phyloP scores from a whole-genome alignment of 2,797 vertebrate species.

The Chiloscyllium punctatum region DNA sequence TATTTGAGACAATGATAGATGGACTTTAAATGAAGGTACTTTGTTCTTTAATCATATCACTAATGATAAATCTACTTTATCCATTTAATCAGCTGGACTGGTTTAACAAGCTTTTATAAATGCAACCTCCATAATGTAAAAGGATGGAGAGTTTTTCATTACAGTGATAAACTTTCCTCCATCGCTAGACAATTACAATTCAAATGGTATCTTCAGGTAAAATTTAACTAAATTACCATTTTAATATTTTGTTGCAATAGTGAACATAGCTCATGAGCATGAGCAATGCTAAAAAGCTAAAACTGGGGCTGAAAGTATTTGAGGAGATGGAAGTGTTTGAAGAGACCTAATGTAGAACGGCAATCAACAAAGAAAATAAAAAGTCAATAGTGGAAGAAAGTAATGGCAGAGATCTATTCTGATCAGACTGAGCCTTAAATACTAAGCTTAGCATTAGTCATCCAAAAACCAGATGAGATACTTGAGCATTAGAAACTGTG shows the following conservation, averaged over 20 bases:
- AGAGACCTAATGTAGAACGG: neutral
- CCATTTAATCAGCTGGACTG: slow-evolving; percentile 99
- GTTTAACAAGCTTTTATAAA: slow-evolving; percentile 99
- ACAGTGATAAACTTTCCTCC: neutral
- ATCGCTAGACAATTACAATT: neutral
- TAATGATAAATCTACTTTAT: neutral
- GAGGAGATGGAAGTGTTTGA: neutral
- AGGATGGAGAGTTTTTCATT: neutral
- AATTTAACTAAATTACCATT: neutral
- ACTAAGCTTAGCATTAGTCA: neutral
- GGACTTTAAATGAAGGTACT: neutral
- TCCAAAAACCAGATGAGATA: neutral
- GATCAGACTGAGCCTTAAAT: neutral
- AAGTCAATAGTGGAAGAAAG: neutral
- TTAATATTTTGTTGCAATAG: neutral
- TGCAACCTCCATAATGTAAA: slow-evolving; percentile 62
- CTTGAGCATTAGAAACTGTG: neutral
- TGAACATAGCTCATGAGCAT: neutral
- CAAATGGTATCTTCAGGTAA: neutral
- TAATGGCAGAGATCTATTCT: neutral
- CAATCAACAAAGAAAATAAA: neutral
- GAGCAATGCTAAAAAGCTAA: neutral
- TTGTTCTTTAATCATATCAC: neutral
- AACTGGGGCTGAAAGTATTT: neutral
- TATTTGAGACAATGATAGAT: neutral